A percentile compares a stretch with the other conserved stretches of the same genome.
phyloP scores from a whole-genome alignment of 2,113 vertebrate genomes.

The Corythoichthys intestinalis region DNA sequence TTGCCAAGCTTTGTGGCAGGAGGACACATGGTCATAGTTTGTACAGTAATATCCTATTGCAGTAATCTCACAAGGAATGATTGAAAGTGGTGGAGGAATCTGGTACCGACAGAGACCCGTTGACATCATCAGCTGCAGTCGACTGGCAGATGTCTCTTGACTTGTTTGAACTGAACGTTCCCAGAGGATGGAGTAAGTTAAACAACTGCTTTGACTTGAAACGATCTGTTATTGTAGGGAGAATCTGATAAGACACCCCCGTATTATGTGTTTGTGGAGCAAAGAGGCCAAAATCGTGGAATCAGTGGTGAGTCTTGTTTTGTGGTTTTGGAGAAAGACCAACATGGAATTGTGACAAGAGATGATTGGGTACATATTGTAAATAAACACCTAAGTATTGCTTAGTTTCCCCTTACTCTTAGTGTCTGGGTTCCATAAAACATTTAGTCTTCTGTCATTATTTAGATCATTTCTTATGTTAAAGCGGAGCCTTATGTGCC shows the following conservation, averaged over 20 bases:
- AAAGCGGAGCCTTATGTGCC: slow-evolving; percentile 37
- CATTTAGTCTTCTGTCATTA: slow-evolving; percentile 31
- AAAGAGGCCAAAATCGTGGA: slow-evolving; percentile 49
- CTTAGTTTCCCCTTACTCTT: slow-evolving; percentile 24
- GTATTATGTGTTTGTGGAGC: slow-evolving; percentile 57
- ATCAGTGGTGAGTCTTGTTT: slow-evolving; percentile 53
- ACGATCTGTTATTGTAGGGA: slow-evolving; percentile 70
- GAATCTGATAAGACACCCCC: slow-evolving; percentile 65
- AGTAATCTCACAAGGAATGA: slow-evolving; percentile 70
- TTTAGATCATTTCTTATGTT: slow-evolving; percentile 37
- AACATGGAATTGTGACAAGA: slow-evolving; percentile 62
- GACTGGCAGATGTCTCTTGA: slow-evolving; percentile 65
- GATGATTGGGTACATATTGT: slow-evolving; percentile 68
- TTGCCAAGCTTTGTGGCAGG: slow-evolving; percentile 70
- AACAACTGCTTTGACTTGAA: slow-evolving; percentile 63
- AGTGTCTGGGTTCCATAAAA: slow-evolving; percentile 43
- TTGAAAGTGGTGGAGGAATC: slow-evolving; percentile 69
- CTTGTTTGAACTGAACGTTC: slow-evolving; percentile 61
- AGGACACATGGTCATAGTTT: slow-evolving; percentile 74
- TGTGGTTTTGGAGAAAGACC: slow-evolving; percentile 52
- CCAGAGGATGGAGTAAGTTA: slow-evolving; percentile 63
- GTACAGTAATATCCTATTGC: slow-evolving; percentile 73
- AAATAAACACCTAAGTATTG: slow-evolving; percentile 67
- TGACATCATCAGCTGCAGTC: slow-evolving; percentile 67
- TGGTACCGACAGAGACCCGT: slow-evolving; percentile 51